A percentile compares a stretch with the other conserved stretches of the same genome.
Conservation (phyloP, 1,140 invertebrate genomes). For the Hermetia illucens region DNA sequence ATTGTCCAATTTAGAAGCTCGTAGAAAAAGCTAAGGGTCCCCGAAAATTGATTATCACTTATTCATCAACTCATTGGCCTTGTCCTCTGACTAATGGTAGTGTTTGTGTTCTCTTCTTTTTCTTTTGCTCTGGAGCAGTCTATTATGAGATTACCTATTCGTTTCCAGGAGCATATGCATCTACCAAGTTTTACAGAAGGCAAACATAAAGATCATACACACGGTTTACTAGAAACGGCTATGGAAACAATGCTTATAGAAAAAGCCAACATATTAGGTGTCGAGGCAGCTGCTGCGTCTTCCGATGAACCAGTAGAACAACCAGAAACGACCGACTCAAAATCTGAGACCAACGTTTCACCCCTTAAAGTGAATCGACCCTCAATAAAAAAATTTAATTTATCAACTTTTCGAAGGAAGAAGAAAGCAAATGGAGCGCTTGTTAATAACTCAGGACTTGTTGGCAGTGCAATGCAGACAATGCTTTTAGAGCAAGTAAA, state of each 20-base stretch:
- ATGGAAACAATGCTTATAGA: slow-evolving; percentile 37
- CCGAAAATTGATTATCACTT: no score
- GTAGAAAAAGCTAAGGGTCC: no score
- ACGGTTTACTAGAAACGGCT: slow-evolving; percentile 32
- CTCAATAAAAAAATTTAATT: slow-evolving; percentile 4
- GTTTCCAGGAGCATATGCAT: slow-evolving; percentile 10
- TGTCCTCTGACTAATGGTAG: no score
- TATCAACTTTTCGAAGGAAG: background rate
- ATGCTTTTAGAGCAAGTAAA: slow-evolving; percentile 29
- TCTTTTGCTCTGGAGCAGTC: no score
- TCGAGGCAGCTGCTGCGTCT: slow-evolving; percentile 17
- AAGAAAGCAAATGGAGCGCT: slow-evolving; percentile 7
- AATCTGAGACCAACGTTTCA: background rate
- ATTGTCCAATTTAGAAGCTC: no score
- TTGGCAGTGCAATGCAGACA: slow-evolving; percentile 28
- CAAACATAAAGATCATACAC: slow-evolving; percentile 1
- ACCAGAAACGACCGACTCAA: slow-evolving; percentile 2
- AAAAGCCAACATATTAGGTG: slow-evolving; percentile 24
- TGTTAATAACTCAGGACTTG: slow-evolving; percentile 15
- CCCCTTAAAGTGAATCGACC: no score
- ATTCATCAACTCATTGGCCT: no score
- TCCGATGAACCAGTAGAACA: slow-evolving; percentile 15
- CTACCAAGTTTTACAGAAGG: background rate
- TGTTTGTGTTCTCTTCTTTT: no score
- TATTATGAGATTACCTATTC: no score